Base-by-base conservation (phyloP, 2,888 invertebrate species). In the Clanis bilineata region DNA sequence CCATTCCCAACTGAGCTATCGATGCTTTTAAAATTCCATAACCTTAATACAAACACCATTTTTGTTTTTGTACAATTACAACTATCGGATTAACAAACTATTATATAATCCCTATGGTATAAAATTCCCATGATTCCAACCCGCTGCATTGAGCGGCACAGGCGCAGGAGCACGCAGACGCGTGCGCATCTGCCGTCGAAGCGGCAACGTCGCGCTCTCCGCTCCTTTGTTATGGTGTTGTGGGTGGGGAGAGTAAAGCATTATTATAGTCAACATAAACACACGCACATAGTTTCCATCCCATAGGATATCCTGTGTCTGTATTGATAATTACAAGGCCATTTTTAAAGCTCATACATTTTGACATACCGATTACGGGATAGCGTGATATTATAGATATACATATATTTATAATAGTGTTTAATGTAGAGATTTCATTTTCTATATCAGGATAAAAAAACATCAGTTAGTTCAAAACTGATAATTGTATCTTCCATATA, bases 151-250 rank as follows among this genome's bases (percentile, higher is more conserved):
- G 47, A 39, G 38, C 47, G 23, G 51, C 25, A 39, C 23, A 28
- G 36, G 43, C 58, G 45, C 38, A n/a, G n/a, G 57, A n/a, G 36
- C 32, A n/a, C 45, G 36, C 4, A 23, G 18, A 36, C 36, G 36
- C 36, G 36, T 12, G 58, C 51, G 51, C 51, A 51, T 51, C 51
- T 51, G 51, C 32, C 15, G 18, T 38, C 25, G 47, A 28, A 56
- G 56, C 45, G 59, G 59, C 59, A 60, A 60, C 59, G 45, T 56
- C 45, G 59, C 59, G 22, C 21, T 18, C 55, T 23, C 43, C 43
- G 15, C 21, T 43, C 59, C 39, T 51, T 51, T 58, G 39, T 51
- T 39, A 51, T 21, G 28, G 28, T n/a, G 10, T 28, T 9, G 15
- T n/a, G 9, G 28, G 9, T 3, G 3, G 32, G 22, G 44, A 21